These are phyloP conservation scores for Eunapius fragilis DNA, from an alignment of 37 sponge, comb jelly and placozoan genomes.

Conservation along the genomic window DNA sequence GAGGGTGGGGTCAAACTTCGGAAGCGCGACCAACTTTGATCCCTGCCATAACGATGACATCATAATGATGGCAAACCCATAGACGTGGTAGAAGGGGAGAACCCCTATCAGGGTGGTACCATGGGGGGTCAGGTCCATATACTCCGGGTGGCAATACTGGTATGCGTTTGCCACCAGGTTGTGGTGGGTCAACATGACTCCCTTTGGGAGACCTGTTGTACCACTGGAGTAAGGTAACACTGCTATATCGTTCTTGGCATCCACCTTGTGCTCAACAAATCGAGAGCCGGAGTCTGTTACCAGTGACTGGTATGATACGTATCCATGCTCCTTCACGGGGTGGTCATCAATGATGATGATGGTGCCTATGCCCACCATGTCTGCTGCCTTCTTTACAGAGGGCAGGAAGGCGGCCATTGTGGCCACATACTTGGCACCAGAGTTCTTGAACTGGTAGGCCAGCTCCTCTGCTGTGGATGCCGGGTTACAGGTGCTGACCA, in stretches of 20 bases:
- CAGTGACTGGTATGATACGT: slow-evolving; percentile 40
- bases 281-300: slow-evolving; percentile 55
- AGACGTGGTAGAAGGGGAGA: slow-evolving; percentile 87
- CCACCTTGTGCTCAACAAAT: slow-evolving; percentile 28
- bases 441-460: slow-evolving; percentile 70
- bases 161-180: slow-evolving; percentile 63
- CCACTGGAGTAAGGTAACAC: slow-evolving; percentile 90
- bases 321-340: not conserved
- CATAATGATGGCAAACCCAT: slow-evolving; percentile 67
- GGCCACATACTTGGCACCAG: slow-evolving; percentile 56
- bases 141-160: slow-evolving; percentile 53
- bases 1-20: slow-evolving; percentile 75
- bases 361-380: slow-evolving; percentile 15
- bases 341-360: slow-evolving; percentile 52
- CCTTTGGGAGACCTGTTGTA: slow-evolving; percentile 92
- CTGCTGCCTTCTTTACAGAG: slow-evolving; percentile 49
- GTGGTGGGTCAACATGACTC: slow-evolving; percentile 85
- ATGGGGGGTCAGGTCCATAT: not conserved
- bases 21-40: slow-evolving; percentile 45
- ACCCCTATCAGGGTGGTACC: slow-evolving; percentile 30
- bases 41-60: slow-evolving; percentile 55
- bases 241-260: slow-evolving; percentile 47
- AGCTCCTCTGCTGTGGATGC: slow-evolving; percentile 74
- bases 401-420: slow-evolving; percentile 53
- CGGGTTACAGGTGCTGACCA: slow-evolving; percentile 74